Conservation (phyloP, 2,797 vertebrate species). For the Pseudochromis fuscus region DNA sequence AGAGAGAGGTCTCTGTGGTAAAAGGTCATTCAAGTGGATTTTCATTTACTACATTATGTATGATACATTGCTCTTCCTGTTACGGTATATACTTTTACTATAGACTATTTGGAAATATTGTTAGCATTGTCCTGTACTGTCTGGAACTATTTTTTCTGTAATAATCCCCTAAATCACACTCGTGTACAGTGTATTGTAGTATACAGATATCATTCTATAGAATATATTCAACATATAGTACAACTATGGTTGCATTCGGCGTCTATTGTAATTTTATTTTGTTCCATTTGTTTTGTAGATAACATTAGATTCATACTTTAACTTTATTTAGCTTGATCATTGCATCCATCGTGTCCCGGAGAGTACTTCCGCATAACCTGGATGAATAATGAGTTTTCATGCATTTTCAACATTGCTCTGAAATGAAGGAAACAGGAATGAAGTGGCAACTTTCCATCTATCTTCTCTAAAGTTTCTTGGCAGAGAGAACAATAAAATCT, state of each 20-base stretch:
- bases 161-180: too few species aligned
- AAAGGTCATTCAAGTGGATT: too few species aligned
- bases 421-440: constrained; percentile 10
- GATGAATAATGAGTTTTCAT: constrained; percentile 2
- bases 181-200: not conserved
- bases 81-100: too few species aligned
- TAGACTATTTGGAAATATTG: too few species aligned
- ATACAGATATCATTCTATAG: not conserved
- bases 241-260: not conserved
- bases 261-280: not conserved
- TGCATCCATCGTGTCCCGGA: not conserved
- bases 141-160: too few species aligned
- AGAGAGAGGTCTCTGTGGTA: not conserved
- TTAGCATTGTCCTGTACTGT: too few species aligned
- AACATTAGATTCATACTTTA: constrained; percentile 1
- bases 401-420: not conserved
- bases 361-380: not conserved
- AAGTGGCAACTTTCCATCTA: constrained; percentile 11
- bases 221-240: not conserved
- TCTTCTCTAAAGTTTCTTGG: constrained; percentile 16
- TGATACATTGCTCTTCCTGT: too few species aligned
- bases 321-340: constrained; percentile 4
- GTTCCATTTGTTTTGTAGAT: not conserved
- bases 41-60: too few species aligned
- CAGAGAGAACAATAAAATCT: constrained; percentile 27